Percentiles rank a stretch among this genome's conserved stretches.
Evolutionary conservation across 1,140 invertebrate species (phyloP).

Genomic region (Phymastichus coffea): DNA sequence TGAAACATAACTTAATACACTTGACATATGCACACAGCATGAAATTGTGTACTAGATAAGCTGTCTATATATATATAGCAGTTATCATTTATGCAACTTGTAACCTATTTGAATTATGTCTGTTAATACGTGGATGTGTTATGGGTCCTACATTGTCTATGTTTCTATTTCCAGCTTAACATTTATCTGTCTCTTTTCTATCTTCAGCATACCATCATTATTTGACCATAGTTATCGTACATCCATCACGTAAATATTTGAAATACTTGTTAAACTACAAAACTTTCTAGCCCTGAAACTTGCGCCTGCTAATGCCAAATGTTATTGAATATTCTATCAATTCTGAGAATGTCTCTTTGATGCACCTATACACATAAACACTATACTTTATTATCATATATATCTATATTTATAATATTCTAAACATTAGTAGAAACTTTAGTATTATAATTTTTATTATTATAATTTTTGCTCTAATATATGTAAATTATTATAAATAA

Average conservation of each 20-base stretch:
- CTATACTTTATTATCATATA: too few species aligned
- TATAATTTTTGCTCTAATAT: too few species aligned
- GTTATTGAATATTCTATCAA: not conserved
- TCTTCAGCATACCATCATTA: not conserved
- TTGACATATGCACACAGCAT: conserved; percentile 2
- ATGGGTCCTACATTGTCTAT: not conserved
- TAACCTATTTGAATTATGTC: not conserved
- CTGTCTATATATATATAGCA: not conserved
- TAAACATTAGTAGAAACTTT: too few species aligned
- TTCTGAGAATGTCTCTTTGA: too few species aligned
- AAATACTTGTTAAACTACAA: not conserved
- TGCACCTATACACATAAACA: too few species aligned
- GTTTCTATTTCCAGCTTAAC: not conserved
- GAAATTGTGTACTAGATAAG: not conserved
- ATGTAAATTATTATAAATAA: too few species aligned
- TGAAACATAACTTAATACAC: not conserved
- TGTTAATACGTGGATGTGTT: conserved; percentile 7
- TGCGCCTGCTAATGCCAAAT: conserved; percentile 6
- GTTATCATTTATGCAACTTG: not conserved
- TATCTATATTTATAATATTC: too few species aligned
- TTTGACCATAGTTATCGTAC: too few species aligned
- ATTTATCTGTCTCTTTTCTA: not conserved
- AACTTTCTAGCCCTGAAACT: conserved; percentile 6
- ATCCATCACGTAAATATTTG: not conserved
- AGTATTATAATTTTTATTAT: too few species aligned